Evolutionary conservation across 1,140 invertebrate genomes (phyloP).

Genomic region (Neodiprion pinetum): DNA sequence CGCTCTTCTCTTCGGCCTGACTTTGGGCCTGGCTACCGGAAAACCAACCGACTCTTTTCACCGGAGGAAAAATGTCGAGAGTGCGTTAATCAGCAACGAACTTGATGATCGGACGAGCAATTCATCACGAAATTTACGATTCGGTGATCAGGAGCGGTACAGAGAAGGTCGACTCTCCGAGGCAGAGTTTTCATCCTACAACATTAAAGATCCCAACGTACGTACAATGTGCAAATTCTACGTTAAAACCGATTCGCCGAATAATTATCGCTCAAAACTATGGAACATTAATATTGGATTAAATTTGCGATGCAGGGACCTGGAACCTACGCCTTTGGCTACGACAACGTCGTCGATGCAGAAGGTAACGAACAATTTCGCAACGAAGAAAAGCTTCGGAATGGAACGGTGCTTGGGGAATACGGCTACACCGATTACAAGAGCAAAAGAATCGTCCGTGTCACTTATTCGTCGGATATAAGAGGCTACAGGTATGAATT

Average conservation of each 20-base stretch:
- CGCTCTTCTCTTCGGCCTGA: conserved; percentile 13
- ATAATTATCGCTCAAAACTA: not conserved
- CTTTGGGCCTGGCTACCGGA: conserved; percentile 9
- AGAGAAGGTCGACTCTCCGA: conserved; percentile 31
- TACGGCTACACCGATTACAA: conserved; percentile 74
- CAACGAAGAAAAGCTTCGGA: conserved; percentile 68
- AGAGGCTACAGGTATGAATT: conserved; percentile 67
- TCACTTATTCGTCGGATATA: conserved; percentile 68
- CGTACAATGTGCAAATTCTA: not conserved
- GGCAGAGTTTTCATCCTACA: conserved; percentile 46
- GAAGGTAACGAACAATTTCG: conserved; percentile 72
- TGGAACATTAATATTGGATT: not conserved
- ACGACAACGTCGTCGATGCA: conserved; percentile 68
- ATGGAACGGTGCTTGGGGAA: conserved; percentile 72
- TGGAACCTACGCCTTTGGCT: conserved; percentile 73
- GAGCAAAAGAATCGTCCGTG: conserved; percentile 61
- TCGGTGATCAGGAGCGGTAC: not conserved
- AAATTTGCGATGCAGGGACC: conserved; percentile 54
- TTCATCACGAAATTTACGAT: conserved; percentile 1
- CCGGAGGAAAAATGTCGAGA: not conserved
- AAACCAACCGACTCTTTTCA: conserved; percentile 13
- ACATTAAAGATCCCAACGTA: conserved; percentile 41
- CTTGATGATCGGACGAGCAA: not conserved
- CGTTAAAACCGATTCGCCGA: not conserved
- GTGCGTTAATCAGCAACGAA: conserved; percentile 10